Percentiles rank a stretch among this genome's conserved stretches.
Conservation (phyloP, 2,797 vertebrate genomes). For the Acipenser ruthenus region DNA sequence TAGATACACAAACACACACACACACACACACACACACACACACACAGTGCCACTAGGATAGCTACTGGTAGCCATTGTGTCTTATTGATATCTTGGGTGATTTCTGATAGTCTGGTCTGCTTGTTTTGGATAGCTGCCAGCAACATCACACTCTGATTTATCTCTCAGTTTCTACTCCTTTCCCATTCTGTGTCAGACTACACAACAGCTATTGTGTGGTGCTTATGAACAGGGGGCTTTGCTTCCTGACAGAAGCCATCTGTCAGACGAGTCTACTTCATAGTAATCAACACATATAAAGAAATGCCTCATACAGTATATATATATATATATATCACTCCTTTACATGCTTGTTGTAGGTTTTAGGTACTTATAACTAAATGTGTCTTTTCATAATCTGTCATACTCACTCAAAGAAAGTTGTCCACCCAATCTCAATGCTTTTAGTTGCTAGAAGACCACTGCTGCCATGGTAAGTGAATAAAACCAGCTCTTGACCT, state of each 20-base stretch:
- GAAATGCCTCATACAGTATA: no score
- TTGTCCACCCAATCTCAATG: constrained; percentile 92
- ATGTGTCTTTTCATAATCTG: neutral
- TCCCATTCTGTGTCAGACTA: neutral
- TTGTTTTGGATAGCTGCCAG: constrained; percentile 10
- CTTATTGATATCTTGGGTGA: constrained; percentile 11
- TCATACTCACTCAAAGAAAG: constrained; percentile 92
- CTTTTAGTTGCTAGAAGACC: constrained; percentile 93
- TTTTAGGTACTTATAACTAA: no score
- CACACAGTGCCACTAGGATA: neutral
- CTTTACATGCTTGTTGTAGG: no score
- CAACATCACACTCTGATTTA: neutral
- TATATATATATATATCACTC: no score
- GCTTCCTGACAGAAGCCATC: neutral
- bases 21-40: constrained; percentile 9
- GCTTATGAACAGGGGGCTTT: neutral
- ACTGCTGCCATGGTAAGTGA: constrained; percentile 94
- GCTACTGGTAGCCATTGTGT: neutral
- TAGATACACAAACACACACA: neutral
- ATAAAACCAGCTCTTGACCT: constrained; percentile 82
- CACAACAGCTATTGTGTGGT: constrained; percentile 4
- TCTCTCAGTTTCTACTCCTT: constrained; percentile 4
- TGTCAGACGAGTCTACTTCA: neutral
- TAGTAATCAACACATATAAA: no score
- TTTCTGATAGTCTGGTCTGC: constrained; percentile 8